Evolutionary conservation across 2,888 invertebrate species (phyloP).

Genomic region (Heteropelma amictum): DNA sequence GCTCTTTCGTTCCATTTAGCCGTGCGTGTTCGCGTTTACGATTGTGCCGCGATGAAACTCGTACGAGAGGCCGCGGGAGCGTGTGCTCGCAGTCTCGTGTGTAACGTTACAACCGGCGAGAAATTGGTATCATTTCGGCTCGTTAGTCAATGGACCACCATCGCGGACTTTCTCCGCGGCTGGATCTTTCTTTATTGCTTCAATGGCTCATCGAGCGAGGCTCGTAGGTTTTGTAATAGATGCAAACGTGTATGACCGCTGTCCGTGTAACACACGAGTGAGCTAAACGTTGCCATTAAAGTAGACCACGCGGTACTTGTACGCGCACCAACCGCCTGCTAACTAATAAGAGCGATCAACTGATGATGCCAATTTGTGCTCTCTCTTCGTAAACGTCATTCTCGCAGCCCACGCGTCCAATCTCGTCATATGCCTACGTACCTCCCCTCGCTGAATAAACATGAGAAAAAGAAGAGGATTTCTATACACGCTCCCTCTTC

Average conservation of each 20-base stretch:
- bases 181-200: constrained; percentile 15
- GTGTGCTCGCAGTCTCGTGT: constrained; percentile 28
- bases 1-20: constrained; percentile 16
- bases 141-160: constrained; percentile 65
- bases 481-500: constrained; percentile 1
- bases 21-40: constrained; percentile 18
- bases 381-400: constrained; percentile 31
- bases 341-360: constrained; percentile 32
- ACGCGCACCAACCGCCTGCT: constrained; percentile 18
- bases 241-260: constrained; percentile 31
- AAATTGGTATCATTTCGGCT: constrained; percentile 72
- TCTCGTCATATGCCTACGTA: constrained; percentile 31
- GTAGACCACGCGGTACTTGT: constrained; percentile 35
- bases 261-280: constrained; percentile 30
- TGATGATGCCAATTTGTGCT: constrained; percentile 47
- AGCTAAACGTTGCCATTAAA: constrained; percentile 33
- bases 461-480: too few species aligned
- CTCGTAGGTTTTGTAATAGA: constrained; percentile 27
- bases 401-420: constrained; percentile 41
- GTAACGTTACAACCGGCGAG: constrained; percentile 50
- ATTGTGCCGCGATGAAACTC: neutral
- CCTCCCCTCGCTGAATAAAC: too few species aligned
- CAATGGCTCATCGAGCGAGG: constrained; percentile 15
- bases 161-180: constrained; percentile 12
- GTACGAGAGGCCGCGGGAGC: constrained; percentile 30